Base-by-base conservation (phyloP, 2,113 vertebrate genomes). In the Sarotherodon lohbergeri region DNA sequence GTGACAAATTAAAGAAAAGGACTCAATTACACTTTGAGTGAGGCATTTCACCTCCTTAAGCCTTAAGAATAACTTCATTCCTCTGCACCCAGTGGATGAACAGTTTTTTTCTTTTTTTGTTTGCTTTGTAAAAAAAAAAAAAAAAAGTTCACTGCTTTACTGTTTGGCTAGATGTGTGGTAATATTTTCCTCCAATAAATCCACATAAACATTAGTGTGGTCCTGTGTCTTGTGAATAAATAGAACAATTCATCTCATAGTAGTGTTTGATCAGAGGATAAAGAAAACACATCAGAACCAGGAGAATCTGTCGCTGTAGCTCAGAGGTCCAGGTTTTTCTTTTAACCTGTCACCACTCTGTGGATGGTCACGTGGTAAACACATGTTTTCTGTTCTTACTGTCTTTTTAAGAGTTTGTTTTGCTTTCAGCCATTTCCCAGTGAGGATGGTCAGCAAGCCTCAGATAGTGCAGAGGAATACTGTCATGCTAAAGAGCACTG, bases 401-500 rank as follows among this genome's bases (percentile, higher is more conserved):
- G 5, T 48, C 41, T n/a, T 13, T 27, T 54, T 55, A 9, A 29
- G 9, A 17, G 4, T 36, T 71, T 36, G 84, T 57, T 85, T 17
- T 73, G 4, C 22, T 89, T 91, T 19, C 55, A 95, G 94, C 87
- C 91, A 0, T 95, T 91, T 80, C 91, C 91, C 3, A 48, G 68
- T 61, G 92, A 93, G 5, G 87, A 76, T 1, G 83, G 83, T 19
- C 84, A 9, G 6, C 91, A 63, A 81, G 84, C 82, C 1, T 24
- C 88, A 6, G 91, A 86, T 80, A 27, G 46, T 34, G 56, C 3
- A n/a, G 89, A 36, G 22, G 95, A 96, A 81, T 97, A 96, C 27
- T 24, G 90, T 17, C 93, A 96, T 36, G 96, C 94, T 39, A 85
- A 95, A 95, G 93, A 87, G 80, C 86, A 84, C 48, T 81, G 93